Evolutionary conservation across 2,888 invertebrate genomes (phyloP), one percentile per base, ranked within the genome.

Genomic region (Lathronympha strigana): DNA sequence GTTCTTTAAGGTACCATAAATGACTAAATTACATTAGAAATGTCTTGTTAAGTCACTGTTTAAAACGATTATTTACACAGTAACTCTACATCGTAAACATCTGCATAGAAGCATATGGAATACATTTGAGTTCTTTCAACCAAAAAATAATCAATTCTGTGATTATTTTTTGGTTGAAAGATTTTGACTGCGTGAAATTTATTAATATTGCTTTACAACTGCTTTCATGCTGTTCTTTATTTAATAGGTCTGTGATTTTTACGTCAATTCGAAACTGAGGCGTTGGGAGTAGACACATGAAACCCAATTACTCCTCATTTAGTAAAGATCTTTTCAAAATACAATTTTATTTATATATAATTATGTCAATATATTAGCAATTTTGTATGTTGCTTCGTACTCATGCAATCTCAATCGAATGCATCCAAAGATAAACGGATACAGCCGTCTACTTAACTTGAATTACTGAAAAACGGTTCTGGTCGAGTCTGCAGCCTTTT

Each of bases 181-280:
- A 25, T 17, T 55, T 17, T 3, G 23, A 15, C 15, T 38, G 33
- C 11, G 33, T 19, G 13, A 21, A 40, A 28, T 4, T 40, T 19
- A 28, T 13, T 9, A 40, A 55, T 4, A 43, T 17, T 6, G 17
- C 3, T 15, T 43, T 25, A 31, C 50, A 19, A 19, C 15, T 31
- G 31, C 15, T 9, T 21, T 38, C 4, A 9, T 36, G n/a, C 54
- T 47, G 1, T 21, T 25, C 15, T 36, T 47, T 6, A 33, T 33
- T 53, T 53, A 13, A 53, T 53, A 36, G 23, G 19, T 49, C 55
- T 55, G 63, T 63, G 55, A 63, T 63, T 40, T 21, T 49, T 21
- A 21, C 19, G 63, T 49, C 49, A 63, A 49, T 62, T 62, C 47
- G 15, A 31, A 9, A 33, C 13, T 38, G 25, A 36, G 33, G 23